These are phyloP conservation scores for Malurus leucopterus DNA, from an alignment of 2,797 vertebrate genomes.

Conservation along the genomic window DNA sequence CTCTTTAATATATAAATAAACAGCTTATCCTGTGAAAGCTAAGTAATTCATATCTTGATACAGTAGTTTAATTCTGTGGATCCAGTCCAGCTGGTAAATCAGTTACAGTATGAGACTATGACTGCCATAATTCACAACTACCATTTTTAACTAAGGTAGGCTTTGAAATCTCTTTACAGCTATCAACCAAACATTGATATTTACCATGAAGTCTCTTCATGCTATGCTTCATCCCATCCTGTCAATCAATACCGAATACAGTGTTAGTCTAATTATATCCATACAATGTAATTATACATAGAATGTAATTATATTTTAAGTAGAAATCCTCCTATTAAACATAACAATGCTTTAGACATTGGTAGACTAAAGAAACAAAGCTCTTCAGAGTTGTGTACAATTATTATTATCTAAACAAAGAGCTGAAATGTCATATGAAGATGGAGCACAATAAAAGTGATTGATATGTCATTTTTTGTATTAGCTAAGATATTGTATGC, in stretches of 20 bases:
- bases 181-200: background rate
- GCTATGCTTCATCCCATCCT: background rate
- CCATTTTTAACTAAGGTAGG: background rate
- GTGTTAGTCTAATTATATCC: conserved; percentile 5
- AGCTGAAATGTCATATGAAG: background rate
- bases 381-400: background rate
- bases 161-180: background rate
- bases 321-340: background rate
- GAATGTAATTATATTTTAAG: background rate
- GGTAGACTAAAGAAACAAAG: conserved; percentile 19
- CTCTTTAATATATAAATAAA: background rate
- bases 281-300: background rate
- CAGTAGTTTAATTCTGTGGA: background rate
- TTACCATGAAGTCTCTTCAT: conserved; percentile 16
- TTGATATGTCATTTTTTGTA: background rate
- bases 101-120: background rate
- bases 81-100: background rate
- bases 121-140: background rate
- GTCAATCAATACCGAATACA: conserved; percentile 24
- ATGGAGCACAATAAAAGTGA: conserved; percentile 1
- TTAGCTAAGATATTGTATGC: background rate
- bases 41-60: background rate
- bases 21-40: background rate
- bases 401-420: conserved; percentile 25
- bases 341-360: background rate